Evolutionary conservation across 2,888 invertebrate genomes (phyloP).

Genomic region (Rotaria macrura): DNA sequence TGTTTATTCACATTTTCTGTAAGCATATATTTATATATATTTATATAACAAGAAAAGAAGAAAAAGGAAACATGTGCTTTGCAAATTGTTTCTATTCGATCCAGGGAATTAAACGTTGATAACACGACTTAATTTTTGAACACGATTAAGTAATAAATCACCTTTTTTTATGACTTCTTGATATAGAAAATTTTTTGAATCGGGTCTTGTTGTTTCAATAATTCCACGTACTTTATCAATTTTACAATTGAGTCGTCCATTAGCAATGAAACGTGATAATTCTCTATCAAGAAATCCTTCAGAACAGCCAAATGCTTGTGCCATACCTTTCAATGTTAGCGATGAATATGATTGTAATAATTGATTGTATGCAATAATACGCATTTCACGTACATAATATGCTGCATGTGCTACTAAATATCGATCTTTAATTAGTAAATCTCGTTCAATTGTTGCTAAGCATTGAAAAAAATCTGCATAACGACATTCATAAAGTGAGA

Average conservation of each 20-base stretch:
- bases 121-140: conserved; percentile 80
- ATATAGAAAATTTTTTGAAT: conserved; percentile 79
- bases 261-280: conserved; percentile 72
- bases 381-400: conserved; percentile 90
- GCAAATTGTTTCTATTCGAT: not conserved
- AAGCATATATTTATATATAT: not conserved
- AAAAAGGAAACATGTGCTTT: not conserved
- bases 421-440: conserved; percentile 74
- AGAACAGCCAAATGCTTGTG: conserved; percentile 86
- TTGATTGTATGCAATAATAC: conserved; percentile 89
- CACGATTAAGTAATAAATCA: conserved; percentile 85
- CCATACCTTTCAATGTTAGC: conserved; percentile 85
- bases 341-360: conserved; percentile 87
- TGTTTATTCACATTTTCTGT: not conserved
- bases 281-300: conserved; percentile 76
- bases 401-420: conserved; percentile 85
- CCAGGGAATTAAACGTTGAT: not conserved
- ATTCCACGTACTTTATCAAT: conserved; percentile 79
- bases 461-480: conserved; percentile 81
- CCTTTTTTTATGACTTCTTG: conserved; percentile 94
- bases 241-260: conserved; percentile 86
- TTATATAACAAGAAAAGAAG: too few species aligned
- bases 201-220: conserved; percentile 84
- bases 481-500: conserved; percentile 77
- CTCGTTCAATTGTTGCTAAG: conserved; percentile 54